These are phyloP conservation scores for Drosophila tani DNA, from an alignment of 1,140 invertebrate species.

Conservation along the genomic window DNA sequence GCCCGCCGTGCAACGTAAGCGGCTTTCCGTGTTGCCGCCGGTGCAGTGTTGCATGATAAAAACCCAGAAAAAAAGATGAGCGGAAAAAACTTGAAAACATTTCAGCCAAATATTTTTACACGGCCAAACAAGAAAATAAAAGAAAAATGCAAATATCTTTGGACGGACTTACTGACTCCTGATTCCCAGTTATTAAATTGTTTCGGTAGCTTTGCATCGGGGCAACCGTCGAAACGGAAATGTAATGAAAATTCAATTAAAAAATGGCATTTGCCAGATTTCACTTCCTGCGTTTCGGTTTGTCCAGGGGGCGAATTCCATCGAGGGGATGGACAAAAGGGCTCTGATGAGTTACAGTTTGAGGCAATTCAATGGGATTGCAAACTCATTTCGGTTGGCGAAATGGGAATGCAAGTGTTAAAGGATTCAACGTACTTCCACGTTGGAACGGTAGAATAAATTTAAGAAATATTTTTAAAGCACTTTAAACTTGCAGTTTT, in stretches of 20 bases:
- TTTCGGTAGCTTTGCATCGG: constrained; percentile 45
- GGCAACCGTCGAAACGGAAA: constrained; percentile 71
- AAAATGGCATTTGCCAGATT: constrained; percentile 81
- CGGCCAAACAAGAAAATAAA: constrained; percentile 37
- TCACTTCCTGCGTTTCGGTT: constrained; percentile 40
- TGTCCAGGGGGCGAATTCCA: constrained; percentile 20
- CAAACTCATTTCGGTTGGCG: constrained; percentile 46
- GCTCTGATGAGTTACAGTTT: constrained; percentile 41
- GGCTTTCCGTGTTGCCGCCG: constrained; percentile 72
- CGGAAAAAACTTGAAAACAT: constrained; percentile 47
- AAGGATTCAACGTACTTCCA: constrained; percentile 39
- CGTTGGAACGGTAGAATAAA: neutral
- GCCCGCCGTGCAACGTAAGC: constrained; percentile 65
- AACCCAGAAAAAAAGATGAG: constrained; percentile 20
- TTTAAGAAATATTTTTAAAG: constrained; percentile 5
- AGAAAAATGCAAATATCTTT: constrained; percentile 34
- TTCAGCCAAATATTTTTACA: constrained; percentile 53
- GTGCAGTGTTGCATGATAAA: constrained; percentile 59
- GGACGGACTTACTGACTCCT: constrained; percentile 55
- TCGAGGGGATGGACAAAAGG: constrained; percentile 16
- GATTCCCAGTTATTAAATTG: constrained; percentile 69
- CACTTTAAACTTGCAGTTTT: neutral
- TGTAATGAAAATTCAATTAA: constrained; percentile 84
- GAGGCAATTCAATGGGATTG: constrained; percentile 40
- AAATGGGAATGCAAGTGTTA: constrained; percentile 40